phyloP scores from a whole-genome alignment of 2,888 invertebrate genomes.

The Germaria angustata region DNA sequence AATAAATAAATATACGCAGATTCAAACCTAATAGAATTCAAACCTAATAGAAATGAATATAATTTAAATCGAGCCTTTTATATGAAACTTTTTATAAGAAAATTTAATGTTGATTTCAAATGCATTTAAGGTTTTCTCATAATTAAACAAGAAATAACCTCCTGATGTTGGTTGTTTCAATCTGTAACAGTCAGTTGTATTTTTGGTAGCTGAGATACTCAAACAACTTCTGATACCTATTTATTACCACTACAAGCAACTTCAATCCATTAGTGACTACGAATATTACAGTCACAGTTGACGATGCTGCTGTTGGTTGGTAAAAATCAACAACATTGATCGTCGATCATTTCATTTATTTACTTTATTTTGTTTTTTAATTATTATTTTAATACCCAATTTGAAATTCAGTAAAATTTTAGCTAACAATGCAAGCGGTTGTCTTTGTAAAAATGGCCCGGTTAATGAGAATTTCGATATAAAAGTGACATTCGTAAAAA shows the following conservation, averaged over 20 bases:
- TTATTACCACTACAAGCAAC: conserved; percentile 14
- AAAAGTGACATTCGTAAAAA: conserved; percentile 24
- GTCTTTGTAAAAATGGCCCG: conserved; percentile 60
- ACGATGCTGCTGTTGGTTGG: neutral
- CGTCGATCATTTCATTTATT: conserved; percentile 44
- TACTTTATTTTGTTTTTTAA: neutral
- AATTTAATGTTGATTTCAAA: neutral
- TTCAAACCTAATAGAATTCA: too few relatives aligned
- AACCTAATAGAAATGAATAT: too few relatives aligned
- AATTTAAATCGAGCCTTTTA: too few relatives aligned
- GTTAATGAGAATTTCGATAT: conserved; percentile 53
- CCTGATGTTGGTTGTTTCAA: neutral
- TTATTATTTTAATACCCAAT: conserved; percentile 54
- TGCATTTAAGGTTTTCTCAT: neutral
- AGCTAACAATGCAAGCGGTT: conserved; percentile 75
- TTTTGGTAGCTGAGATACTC: conserved; percentile 7
- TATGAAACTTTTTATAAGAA: neutral
- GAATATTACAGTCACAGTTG: conserved; percentile 6
- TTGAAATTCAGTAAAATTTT: conserved; percentile 71
- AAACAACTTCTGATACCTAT: conserved; percentile 11
- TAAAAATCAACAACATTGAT: conserved; percentile 35
- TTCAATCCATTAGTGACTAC: neutral
- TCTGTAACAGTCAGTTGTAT: neutral
- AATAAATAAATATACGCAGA: too few relatives aligned
- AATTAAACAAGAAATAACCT: neutral